phyloP scores from a whole-genome alignment of 2,797 vertebrate species.

The Mionectes olivaceus region DNA sequence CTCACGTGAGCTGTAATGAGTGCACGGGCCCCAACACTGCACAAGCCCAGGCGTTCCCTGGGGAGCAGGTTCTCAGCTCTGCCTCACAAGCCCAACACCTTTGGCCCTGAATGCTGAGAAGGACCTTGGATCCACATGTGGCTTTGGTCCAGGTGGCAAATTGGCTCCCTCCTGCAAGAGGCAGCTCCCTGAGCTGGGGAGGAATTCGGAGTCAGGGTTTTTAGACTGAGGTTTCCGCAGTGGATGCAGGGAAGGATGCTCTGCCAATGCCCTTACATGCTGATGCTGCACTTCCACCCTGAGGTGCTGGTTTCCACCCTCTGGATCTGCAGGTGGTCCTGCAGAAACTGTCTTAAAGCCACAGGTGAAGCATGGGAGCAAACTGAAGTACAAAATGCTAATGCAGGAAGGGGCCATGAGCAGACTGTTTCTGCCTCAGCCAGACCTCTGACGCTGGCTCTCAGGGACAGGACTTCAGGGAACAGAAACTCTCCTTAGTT shows the following conservation, averaged over 20 bases:
- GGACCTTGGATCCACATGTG: not conserved
- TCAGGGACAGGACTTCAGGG: not conserved
- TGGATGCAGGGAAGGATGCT: not conserved
- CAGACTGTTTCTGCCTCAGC: not conserved
- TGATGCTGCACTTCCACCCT: rapidly evolving
- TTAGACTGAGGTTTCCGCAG: not conserved
- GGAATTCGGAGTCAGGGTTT: rapidly evolving
- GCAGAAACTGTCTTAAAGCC: not conserved
- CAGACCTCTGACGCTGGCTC: not conserved
- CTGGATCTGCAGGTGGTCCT: not conserved
- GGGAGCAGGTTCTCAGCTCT: not conserved
- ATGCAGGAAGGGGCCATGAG: not conserved
- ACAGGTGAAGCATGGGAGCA: not conserved
- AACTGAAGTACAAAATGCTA: not conserved
- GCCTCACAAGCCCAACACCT: not conserved
- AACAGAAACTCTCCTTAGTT: not conserved
- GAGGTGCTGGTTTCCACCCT: not conserved
- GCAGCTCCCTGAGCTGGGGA: not conserved
- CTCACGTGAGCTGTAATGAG: not conserved
- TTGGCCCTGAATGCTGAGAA: not conserved
- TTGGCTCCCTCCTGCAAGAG: not conserved
- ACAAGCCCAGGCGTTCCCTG: rapidly evolving
- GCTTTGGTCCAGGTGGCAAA: not conserved
- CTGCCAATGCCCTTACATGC: not conserved
- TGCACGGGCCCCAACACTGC: rapidly evolving